These are phyloP conservation scores for Hydriomena furcata DNA, from an alignment of 2,888 invertebrate genomes.

Conservation along the genomic window DNA sequence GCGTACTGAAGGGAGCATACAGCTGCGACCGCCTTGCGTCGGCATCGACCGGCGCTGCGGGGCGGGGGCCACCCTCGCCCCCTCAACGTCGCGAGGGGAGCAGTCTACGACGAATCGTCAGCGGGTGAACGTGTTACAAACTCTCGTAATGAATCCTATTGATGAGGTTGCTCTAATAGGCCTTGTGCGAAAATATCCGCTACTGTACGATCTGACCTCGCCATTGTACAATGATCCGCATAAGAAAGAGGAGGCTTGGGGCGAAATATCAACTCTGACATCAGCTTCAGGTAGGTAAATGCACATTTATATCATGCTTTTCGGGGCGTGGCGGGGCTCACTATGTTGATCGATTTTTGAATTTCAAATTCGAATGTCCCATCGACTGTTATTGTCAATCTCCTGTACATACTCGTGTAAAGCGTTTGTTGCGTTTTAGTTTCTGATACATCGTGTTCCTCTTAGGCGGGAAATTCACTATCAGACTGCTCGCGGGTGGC, in stretches of 20 bases:
- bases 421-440: no score
- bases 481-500: no score
- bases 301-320: no score
- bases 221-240: slow-evolving; percentile 18
- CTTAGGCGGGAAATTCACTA: no score
- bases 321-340: no score
- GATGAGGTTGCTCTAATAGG: slow-evolving; percentile 11
- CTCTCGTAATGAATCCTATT: slow-evolving; percentile 10
- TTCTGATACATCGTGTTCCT: no score
- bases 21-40: slow-evolving; percentile 14
- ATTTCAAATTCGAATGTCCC: no score
- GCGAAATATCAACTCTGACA: slow-evolving; percentile 12
- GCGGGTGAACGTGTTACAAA: slow-evolving; percentile 2
- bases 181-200: slow-evolving; percentile 17
- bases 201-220: slow-evolving; percentile 17
- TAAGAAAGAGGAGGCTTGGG: slow-evolving; percentile 26
- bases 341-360: no score
- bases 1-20: slow-evolving; percentile 17
- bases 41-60: slow-evolving; percentile 17
- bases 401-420: no score
- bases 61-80: background rate
- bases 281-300: slow-evolving; percentile 19
- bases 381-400: no score
- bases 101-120: slow-evolving; percentile 5
- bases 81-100: background rate